These are phyloP conservation scores for Eulemur macaco DNA, from an alignment of 2,113 vertebrate genomes.

Conservation along the genomic window DNA sequence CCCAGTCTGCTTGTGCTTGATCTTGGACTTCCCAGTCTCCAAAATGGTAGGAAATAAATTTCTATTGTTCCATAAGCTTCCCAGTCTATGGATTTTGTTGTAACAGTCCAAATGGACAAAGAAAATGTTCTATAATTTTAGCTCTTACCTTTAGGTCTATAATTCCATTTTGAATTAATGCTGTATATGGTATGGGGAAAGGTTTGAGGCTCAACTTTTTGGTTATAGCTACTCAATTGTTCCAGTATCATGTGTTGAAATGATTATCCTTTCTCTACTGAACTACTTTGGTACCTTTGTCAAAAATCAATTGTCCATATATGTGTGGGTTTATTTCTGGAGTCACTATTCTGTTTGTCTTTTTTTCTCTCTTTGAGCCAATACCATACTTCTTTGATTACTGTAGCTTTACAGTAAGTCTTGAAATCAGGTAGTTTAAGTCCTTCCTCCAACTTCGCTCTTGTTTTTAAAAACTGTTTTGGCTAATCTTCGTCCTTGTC, in stretches of 20 bases:
- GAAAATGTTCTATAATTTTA: not conserved
- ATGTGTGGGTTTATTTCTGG: not conserved
- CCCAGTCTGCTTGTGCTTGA: not conserved
- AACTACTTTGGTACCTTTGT: not conserved
- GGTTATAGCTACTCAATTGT: not conserved
- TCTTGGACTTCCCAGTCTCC: not conserved
- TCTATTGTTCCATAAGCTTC: not conserved
- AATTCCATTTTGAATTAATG: constrained; percentile 29
- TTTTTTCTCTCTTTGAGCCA: not conserved
- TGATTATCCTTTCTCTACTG: not conserved
- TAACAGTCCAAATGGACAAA: not conserved
- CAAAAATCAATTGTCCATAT: not conserved
- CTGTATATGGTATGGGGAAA: not conserved
- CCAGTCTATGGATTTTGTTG: not conserved
- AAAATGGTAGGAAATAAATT: not conserved
- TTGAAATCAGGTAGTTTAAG: not conserved
- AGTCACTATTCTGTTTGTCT: not conserved
- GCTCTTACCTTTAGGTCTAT: not conserved
- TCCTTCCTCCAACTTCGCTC: not conserved
- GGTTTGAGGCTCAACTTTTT: not conserved
- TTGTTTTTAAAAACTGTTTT: not conserved
- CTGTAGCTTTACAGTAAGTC: not conserved
- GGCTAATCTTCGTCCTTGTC: not conserved
- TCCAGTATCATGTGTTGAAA: not conserved
- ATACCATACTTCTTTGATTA: not conserved